These are phyloP conservation scores for Dione juno DNA, from an alignment of 2,888 invertebrate species.

Conservation along the genomic window DNA sequence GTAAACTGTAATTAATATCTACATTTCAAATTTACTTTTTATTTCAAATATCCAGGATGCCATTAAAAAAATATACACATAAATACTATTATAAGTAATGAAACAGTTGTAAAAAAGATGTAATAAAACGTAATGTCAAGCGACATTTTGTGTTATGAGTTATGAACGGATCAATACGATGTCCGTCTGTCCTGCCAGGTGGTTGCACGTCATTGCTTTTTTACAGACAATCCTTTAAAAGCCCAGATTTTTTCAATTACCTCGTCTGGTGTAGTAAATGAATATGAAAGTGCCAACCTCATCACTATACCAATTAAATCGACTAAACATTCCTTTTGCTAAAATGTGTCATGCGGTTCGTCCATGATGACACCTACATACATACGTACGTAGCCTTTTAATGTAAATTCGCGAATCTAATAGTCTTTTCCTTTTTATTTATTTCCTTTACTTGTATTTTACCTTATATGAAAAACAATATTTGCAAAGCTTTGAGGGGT, in stretches of 20 bases:
- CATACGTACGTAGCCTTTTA: constrained; percentile 36
- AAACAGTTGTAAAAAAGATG: constrained; percentile 21
- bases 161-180: constrained; percentile 38
- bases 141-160: constrained; percentile 38
- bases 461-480: constrained; percentile 37
- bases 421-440: constrained; percentile 35
- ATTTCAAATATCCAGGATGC: constrained; percentile 10
- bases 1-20: not conserved
- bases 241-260: constrained; percentile 71
- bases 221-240: constrained; percentile 45
- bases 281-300: constrained; percentile 54
- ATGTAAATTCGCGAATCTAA: constrained; percentile 37
- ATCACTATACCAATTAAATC: constrained; percentile 59
- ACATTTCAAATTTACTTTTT: constrained; percentile 10
- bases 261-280: constrained; percentile 63
- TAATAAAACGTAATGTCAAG: constrained; percentile 31
- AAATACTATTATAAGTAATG: not conserved
- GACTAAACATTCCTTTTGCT: constrained; percentile 60
- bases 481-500: constrained; percentile 21
- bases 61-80: not conserved
- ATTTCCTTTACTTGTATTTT: constrained; percentile 39
- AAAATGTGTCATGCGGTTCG: constrained; percentile 45
- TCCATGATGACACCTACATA: constrained; percentile 40
- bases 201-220: constrained; percentile 45
- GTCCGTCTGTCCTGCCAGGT: constrained; percentile 42